Conservation (phyloP, 2,888 invertebrate genomes). For the Phalangium opilio region DNA sequence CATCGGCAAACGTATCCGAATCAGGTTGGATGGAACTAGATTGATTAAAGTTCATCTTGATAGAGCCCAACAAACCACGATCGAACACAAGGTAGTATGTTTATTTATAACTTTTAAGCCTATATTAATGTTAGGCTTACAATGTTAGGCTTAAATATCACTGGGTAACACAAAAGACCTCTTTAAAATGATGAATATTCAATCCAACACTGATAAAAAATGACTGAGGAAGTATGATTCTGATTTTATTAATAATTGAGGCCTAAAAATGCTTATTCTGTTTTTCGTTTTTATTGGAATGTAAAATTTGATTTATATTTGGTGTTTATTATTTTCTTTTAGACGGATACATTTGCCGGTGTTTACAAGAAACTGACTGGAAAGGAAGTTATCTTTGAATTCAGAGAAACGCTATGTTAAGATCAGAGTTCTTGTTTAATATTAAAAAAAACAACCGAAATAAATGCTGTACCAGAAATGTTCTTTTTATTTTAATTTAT, state of each 20-base stretch:
- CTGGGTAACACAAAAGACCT: no score
- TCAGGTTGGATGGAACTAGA: conserved; percentile 89
- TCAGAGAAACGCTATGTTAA: conserved; percentile 63
- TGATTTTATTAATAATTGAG: not conserved
- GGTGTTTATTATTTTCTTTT: conserved; percentile 23
- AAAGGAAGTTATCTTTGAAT: conserved; percentile 96
- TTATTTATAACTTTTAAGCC: not conserved
- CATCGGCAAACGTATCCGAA: conserved; percentile 91
- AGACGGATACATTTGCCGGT: conserved; percentile 95
- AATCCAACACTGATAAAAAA: conserved; percentile 12
- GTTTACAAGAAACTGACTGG: conserved; percentile 99
- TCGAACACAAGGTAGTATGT: conserved; percentile 83
- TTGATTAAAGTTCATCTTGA: conserved; percentile 95
- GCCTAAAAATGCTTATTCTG: not conserved
- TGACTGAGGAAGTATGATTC: not conserved
- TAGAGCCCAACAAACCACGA: conserved; percentile 95
- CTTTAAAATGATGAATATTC: conserved; percentile 4
- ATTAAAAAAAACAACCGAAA: no score
- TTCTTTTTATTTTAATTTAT: no score
- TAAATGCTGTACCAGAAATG: no score
- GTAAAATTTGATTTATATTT: no score
- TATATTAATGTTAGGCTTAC: no score
- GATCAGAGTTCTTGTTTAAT: conserved; percentile 3
- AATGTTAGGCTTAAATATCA: no score
- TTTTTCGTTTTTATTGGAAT: not conserved